Evolutionary conservation across 2,888 invertebrate species (phyloP).

Genomic region (Trachelus tabidus): DNA sequence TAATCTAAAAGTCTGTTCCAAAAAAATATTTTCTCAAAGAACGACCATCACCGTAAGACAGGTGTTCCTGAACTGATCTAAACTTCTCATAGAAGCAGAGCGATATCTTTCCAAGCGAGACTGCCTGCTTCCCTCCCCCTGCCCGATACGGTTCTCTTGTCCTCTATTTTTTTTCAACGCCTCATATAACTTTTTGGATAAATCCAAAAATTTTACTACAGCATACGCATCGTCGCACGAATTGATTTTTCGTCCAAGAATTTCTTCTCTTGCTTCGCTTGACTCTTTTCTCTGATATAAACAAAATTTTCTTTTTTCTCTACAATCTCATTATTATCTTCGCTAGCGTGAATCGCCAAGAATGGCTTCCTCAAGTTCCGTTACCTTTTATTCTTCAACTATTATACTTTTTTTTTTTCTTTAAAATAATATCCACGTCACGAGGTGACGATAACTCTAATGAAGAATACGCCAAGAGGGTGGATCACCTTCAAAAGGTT

Average conservation of each 20-base stretch:
- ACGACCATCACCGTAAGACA: neutral
- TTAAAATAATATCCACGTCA: neutral
- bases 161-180: neutral
- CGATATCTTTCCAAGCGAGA: neutral
- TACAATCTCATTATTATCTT: neutral
- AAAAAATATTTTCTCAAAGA: neutral
- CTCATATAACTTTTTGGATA: neutral
- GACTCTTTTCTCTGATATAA: neutral
- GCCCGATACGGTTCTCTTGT: neutral
- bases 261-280: no score
- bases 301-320: neutral
- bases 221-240: neutral
- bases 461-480: neutral
- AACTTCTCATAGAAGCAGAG: neutral
- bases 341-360: neutral
- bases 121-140: neutral
- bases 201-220: neutral
- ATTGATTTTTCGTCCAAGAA: neutral
- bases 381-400: neutral
- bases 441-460: neutral
- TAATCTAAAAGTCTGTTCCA: neutral
- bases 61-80: neutral
- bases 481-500: neutral
- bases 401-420: neutral
- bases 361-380: neutral